Base-by-base conservation (phyloP, 2,113 vertebrate species). In the Pelecanoides urinatrix region DNA sequence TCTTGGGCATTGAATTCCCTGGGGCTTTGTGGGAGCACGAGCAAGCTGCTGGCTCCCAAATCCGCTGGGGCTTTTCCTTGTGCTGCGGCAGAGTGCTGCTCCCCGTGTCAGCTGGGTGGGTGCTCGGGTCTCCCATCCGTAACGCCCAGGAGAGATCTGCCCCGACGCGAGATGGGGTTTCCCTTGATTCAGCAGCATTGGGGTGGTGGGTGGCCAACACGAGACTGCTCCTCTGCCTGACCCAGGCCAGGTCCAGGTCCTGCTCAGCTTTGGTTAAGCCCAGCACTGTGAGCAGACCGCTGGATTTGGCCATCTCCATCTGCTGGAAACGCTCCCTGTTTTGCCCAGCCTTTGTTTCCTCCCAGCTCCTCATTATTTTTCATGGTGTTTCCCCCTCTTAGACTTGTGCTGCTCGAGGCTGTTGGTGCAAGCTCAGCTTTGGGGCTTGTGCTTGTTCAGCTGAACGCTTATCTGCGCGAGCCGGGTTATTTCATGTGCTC, bases 281-380 rank as follows among this genome's bases (percentile, higher is more conserved):
- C 63, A 77, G 76, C 42, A 12, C 45, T 25, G 30, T 5, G 19
- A 80, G 65, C 68, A 90, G 32, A 59, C 30, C 0, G 4, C 15
- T 1, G 7, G 76, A 67, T 91, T 59, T 78, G 86, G 30, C 76
- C 84, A 40, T 27, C 71, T 91, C 68, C n/a, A 7, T 86, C 67
- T 74, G 79, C 83, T 83, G 55, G 89, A 87, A 94, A 65, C 7
- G 1, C 45, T 86, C 67, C 42, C 83, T 63, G 16, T 62, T 82
- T 90, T 3, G 2, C 88, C n/a, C 78, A 84, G 84, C 44, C 86
- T 95, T 94, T 95, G 92, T 92, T 94, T 83, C 78, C 83, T 95
- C 52, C 29, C 58, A 70, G 74, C 55, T 82, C 72, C 89, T 93
- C 42, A 3, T 75, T 94, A 71, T 85, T 94, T 93, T 91, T 80